Percentiles rank a stretch among this genome's conserved stretches.
These are phyloP conservation scores for Clanis bilineata DNA, from an alignment of 2,888 invertebrate species.

Conservation along the genomic window DNA sequence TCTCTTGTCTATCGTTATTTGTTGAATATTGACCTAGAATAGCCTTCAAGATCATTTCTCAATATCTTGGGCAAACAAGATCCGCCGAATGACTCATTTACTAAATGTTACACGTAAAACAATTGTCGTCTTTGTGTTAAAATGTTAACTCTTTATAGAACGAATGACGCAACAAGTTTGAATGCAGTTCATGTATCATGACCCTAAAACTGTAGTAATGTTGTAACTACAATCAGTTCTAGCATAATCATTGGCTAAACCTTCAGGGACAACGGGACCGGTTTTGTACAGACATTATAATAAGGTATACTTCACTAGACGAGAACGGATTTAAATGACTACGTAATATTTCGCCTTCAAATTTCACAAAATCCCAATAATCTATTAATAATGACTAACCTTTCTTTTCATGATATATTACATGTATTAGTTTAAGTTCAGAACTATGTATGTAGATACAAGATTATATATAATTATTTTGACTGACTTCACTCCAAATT, in stretches of 20 bases:
- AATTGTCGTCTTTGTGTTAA: neutral
- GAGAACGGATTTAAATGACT: constrained; percentile 15
- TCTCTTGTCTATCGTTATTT: neutral
- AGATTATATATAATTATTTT: no score
- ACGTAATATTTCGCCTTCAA: constrained; percentile 18
- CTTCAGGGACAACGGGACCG: constrained; percentile 28
- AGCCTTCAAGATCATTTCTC: neutral
- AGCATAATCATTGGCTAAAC: constrained; percentile 24
- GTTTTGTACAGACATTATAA: constrained; percentile 15
- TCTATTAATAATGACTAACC: neutral
- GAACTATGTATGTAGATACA: neutral
- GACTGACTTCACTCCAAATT: neutral
- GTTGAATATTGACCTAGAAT: constrained; percentile 5
- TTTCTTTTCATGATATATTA: neutral
- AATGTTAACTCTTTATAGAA: neutral
- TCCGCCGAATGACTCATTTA: constrained; percentile 9
- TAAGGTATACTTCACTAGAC: constrained; percentile 17
- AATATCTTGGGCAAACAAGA: constrained; percentile 9
- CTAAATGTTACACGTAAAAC: constrained; percentile 3
- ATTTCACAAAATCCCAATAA: constrained; percentile 11
- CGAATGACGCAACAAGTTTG: neutral
- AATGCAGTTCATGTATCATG: constrained; percentile 14
- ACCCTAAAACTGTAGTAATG: constrained; percentile 15
- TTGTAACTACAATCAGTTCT: constrained; percentile 16
- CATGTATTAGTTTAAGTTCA: neutral